phyloP scores from a whole-genome alignment of 1,140 invertebrate genomes.

The Sycophila sp. region DNA sequence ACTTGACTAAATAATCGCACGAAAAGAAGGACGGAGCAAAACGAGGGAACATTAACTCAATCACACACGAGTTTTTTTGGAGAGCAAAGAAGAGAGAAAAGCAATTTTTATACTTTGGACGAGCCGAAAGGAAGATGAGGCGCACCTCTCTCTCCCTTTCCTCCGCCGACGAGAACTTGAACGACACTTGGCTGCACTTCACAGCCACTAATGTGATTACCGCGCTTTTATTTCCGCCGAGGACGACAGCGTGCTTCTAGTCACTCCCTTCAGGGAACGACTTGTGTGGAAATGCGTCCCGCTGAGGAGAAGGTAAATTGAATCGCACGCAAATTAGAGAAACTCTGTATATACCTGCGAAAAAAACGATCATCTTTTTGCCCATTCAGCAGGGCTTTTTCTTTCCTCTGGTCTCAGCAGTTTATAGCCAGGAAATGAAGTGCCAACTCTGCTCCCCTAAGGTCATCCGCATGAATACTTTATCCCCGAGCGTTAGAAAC shows the following conservation, averaged over 20 bases:
- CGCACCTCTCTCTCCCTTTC: not conserved
- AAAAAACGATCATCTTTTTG: no score
- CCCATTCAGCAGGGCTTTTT: no score
- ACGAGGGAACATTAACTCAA: no score
- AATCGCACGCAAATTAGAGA: constrained; percentile 1
- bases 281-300: not conserved
- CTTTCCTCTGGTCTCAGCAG: no score
- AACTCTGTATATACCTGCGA: no score
- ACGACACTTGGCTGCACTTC: constrained; percentile 44
- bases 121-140: not conserved
- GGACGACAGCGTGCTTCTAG: not conserved
- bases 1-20: no score
- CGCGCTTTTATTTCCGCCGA: constrained; percentile 47
- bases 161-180: not conserved
- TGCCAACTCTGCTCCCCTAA: no score
- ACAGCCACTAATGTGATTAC: constrained; percentile 53
- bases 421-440: not conserved
- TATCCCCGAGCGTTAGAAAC: not conserved
- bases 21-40: no score
- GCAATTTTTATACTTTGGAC: not conserved
- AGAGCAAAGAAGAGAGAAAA: not conserved
- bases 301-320: not conserved
- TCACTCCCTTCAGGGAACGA: not conserved
- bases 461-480: not conserved
- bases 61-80: no score